Conservation (phyloP, 2,797 vertebrate genomes). For the Craterocephalus amniculus region DNA sequence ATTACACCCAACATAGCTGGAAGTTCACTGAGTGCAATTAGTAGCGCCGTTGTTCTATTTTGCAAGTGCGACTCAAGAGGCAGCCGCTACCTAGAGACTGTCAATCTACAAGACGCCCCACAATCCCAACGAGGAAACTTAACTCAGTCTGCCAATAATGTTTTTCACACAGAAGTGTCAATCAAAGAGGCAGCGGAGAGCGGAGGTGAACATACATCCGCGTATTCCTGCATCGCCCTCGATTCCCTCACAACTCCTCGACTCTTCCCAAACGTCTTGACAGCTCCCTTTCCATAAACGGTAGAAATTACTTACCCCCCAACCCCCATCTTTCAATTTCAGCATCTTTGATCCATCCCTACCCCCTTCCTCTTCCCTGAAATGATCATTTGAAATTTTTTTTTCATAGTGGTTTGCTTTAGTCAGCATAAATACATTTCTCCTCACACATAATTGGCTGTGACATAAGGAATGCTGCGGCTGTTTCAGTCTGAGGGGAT, state of each 20-base stretch:
- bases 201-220: conserved; percentile 28
- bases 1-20: conserved; percentile 20
- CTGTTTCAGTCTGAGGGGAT: conserved; percentile 16
- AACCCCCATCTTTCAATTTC: neutral
- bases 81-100: conserved; percentile 42
- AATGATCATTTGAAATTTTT: neutral
- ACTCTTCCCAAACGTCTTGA: neutral
- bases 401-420: neutral
- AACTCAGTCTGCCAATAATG: conserved; percentile 29
- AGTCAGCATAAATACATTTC: conserved; percentile 13
- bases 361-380: conserved; percentile 3
- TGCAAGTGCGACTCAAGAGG: conserved; percentile 42
- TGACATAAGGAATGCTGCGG: conserved; percentile 25
- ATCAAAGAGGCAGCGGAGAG: conserved; percentile 27
- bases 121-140: conserved; percentile 48
- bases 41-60: conserved; percentile 27
- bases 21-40: conserved; percentile 45
- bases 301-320: neutral
- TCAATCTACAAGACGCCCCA: conserved; percentile 40
- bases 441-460: conserved; percentile 28
- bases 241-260: conserved; percentile 11
- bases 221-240: neutral
- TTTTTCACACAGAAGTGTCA: conserved; percentile 55
- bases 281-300: neutral
- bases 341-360: neutral